Evolutionary conservation across 2,888 invertebrate genomes (phyloP).

Genomic region (Machimus rusticus): DNA sequence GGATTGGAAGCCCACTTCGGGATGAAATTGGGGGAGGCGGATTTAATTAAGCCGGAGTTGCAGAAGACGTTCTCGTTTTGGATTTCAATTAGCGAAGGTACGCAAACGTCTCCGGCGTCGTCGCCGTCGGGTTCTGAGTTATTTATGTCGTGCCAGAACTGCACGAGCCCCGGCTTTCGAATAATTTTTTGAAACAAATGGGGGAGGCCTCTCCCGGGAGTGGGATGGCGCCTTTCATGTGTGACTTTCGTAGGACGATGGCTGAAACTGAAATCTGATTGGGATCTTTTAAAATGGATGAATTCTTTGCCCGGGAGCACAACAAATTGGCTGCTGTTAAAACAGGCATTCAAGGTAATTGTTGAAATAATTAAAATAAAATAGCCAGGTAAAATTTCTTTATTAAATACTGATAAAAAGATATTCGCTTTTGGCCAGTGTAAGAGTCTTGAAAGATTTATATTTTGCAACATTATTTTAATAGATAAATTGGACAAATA

Average conservation of each 20-base stretch:
- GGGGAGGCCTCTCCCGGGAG: not conserved
- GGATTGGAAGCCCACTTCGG: conserved; percentile 19
- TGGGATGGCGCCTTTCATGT: not conserved
- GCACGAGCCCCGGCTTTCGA: not conserved
- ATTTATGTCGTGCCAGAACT: conserved; percentile 1
- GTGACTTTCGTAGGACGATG: not conserved
- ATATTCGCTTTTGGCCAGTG: too few species aligned
- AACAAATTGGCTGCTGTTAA: not conserved
- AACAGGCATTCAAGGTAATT: not conserved
- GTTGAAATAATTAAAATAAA: not conserved
- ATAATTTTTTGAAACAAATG: not conserved
- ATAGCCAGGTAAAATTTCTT: too few species aligned
- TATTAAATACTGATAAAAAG: too few species aligned
- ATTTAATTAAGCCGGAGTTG: conserved; percentile 33
- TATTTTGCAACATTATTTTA: too few species aligned
- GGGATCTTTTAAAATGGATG: not conserved
- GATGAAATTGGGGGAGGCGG: conserved; percentile 36
- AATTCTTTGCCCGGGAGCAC: not conserved
- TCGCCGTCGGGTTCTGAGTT: not conserved
- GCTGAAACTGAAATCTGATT: not conserved
- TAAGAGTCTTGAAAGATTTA: too few species aligned
- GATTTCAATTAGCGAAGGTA: conserved; percentile 40
- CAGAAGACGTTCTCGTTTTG: conserved; percentile 32
- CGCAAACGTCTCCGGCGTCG: conserved; percentile 13
- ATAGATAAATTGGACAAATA: too few species aligned